phyloP scores from a whole-genome alignment of 2,113 vertebrate species.

The Irena cyanogastra region DNA sequence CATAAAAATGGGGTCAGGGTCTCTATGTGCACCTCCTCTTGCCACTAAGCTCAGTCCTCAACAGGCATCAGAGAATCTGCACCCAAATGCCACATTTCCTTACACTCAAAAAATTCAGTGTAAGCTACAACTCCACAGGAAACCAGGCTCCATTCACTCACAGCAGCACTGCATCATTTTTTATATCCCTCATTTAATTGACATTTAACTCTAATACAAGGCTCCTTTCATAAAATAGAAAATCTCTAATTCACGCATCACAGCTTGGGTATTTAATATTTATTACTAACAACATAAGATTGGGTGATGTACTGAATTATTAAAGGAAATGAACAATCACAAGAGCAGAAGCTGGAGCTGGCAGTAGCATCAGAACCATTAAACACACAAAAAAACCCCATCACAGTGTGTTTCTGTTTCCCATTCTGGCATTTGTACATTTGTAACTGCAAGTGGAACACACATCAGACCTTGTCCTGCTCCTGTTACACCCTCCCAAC shows the following conservation, averaged over 20 bases:
- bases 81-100: not conserved
- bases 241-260: conserved; percentile 24
- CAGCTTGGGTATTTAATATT: conserved; percentile 49
- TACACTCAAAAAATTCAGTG: not conserved
- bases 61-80: not conserved
- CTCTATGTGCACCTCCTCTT: not conserved
- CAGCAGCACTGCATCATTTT: not conserved
- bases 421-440: not conserved
- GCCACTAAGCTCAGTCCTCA: not conserved
- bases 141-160: not conserved
- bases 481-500: not conserved
- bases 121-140: not conserved
- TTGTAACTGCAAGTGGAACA: not conserved
- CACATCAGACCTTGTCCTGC: not conserved
- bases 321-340: conserved; percentile 44
- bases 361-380: not conserved
- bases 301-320: conserved; percentile 49
- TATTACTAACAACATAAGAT: conserved; percentile 36
- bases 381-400: not conserved
- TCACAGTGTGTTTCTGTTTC: not conserved
- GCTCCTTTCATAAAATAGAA: not conserved
- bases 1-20: not conserved
- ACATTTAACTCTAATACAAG: conserved; percentile 18
- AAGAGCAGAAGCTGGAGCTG: not conserved
- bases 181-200: conserved; percentile 11